Evolutionary conservation across 2,113 vertebrate species (phyloP).

Genomic region (Fregetta grallaria): DNA sequence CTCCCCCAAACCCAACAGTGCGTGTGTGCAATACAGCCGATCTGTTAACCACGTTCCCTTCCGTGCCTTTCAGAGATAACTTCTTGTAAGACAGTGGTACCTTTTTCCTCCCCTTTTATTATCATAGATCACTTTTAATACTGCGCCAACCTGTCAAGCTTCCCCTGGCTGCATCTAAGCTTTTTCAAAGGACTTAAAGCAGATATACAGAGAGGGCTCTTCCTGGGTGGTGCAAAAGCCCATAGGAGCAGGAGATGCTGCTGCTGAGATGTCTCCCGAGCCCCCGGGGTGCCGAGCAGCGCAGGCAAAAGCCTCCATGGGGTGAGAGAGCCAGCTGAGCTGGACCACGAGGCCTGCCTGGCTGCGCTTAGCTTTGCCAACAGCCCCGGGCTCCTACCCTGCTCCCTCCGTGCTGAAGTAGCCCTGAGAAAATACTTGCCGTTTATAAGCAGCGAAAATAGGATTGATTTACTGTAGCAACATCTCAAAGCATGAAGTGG

Average conservation of each 20-base stretch:
- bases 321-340: not conserved
- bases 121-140: not conserved
- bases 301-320: not conserved
- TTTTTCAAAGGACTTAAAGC: not conserved
- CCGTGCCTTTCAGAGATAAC: not conserved
- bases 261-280: not conserved
- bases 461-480: not conserved
- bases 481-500: constrained; percentile 4
- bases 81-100: not conserved
- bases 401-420: not conserved
- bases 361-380: rapidly evolving
- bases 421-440: not conserved
- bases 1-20: not conserved
- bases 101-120: not conserved
- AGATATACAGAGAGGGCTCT: not conserved
- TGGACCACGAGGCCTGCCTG: rapidly evolving
- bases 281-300: not conserved
- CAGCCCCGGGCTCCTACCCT: not conserved
- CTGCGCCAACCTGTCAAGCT: not conserved
- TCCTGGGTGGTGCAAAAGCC: not conserved
- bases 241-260: rapidly evolving
- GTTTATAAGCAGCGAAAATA: not conserved
- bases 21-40: rapidly evolving
- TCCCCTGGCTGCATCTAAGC: not conserved
- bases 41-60: not conserved